Evolutionary conservation across 2,797 vertebrate genomes (phyloP), one percentile per base, ranked within the genome.

Genomic region (Sus cebifrons): DNA sequence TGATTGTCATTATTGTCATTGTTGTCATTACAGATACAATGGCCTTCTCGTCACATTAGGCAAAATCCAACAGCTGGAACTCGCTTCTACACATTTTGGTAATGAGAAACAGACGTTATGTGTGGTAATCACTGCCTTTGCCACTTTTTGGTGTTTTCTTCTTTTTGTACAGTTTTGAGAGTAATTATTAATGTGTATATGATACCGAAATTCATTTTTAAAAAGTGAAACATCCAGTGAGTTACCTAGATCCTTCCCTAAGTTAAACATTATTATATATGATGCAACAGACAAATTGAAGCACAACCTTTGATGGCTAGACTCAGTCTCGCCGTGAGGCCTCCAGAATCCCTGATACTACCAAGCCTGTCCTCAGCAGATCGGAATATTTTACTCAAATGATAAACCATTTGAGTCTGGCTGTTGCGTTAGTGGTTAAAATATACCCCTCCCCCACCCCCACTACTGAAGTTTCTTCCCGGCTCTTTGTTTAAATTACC

Each of bases 41-140:
- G 60, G 29, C 29, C 20, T 92, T 95, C 86, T 44, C 13, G 74
- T 93, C 17, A 78, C 6, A 32, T 92, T 95, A 89, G 36, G 62
- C 58, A 96, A 96, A 92, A 75, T 89, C n/a, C 74, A 44, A 94
- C 71, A 94, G 73, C 62, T 87, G 29, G 29, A 89, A 74, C 23
- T 70, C 74, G 36, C 29, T 62, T 94, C 74, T 96, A 58, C 25
- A n/a, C 71, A 95, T 90, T 95, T 96, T 17, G 8, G 78, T 81
- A 52, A 81, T 5, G 44, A 95, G 71, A 86, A 92, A 68, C 14
- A 89, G 92, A 60, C 27, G 86, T 75, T 71, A 86, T 6, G 65
- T 44, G 67, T 92, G 52, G 64, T 62, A 81, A 84, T 84, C 91
- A 93, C 23, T 12, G 68, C 44, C 32, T 65, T 92, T 87, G 87